Evolutionary conservation across 2,888 invertebrate genomes (phyloP), one percentile per base, ranked within the genome.

Genomic region (Idaea aversata): DNA sequence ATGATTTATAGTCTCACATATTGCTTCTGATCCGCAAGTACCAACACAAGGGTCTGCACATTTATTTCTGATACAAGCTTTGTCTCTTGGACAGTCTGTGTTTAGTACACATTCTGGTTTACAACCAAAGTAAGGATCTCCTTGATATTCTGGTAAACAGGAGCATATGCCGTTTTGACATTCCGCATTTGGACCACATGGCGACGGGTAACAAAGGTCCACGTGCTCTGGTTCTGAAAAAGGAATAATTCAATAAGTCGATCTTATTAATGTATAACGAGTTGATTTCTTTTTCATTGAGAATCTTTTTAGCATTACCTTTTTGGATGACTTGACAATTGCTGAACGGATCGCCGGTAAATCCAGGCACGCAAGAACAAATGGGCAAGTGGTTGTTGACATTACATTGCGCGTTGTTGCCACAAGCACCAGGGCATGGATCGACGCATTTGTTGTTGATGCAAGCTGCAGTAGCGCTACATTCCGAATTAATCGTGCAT

Each of bases 21-120:
- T 70, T 38, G 95, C 94, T 66, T 87, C 89, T 63, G 88, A 86
- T 62, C 96, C 96, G 85, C 97, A 95, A 16, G 95, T 95, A 73
- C 95, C 95, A 59, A 93, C 86, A 77, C 97, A 97, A 15, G 97
- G 97, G 86, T 97, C 94, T 25, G 84, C 85, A 81, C 97, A 97
- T 87, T 96, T 96, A 75, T 95, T 95, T 72, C 93, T 94, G 47
- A 96, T 93, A 82, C 97, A 98, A 60, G 97, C 95, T 76, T 90
- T 94, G 75, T 95, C 90, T 69, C 94, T 88, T 0, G 94, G 81
- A 78, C 97, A 97, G 73, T 97, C 97, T 0, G 94, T 94, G 83
- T 96, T 97, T 5, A 96, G 90, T 57, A 96, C 93, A 85, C 97
- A 97, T 89, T 97, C 97, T 0, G 97, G 97, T 71, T 96, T 94